These are phyloP conservation scores for Brachionus calyciflorus DNA, from an alignment of 1,140 invertebrate genomes.

Conservation along the genomic window DNA sequence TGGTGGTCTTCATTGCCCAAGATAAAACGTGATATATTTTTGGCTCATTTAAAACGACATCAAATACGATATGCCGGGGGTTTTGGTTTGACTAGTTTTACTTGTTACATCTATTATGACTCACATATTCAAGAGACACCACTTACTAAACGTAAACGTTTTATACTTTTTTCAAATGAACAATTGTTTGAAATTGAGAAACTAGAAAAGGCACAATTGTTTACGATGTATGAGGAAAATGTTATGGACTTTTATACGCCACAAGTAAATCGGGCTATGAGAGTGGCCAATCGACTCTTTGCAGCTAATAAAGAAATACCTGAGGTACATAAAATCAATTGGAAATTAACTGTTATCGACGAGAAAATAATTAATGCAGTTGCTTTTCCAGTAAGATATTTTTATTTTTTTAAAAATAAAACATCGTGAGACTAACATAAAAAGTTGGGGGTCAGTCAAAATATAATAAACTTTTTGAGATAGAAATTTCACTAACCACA, in stretches of 20 bases:
- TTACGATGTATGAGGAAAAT: conserved; percentile 53
- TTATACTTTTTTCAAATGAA: conserved; percentile 63
- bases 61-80: neutral
- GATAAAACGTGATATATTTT: conserved; percentile 13
- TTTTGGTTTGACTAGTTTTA: neutral
- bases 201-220: conserved; percentile 55
- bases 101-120: conserved; percentile 58
- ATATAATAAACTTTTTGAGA: too few species aligned
- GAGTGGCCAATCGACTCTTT: conserved; percentile 58
- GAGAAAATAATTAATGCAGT: conserved; percentile 62
- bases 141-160: conserved; percentile 63
- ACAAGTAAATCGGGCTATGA: conserved; percentile 7
- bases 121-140: conserved; percentile 63
- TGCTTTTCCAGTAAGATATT: conserved; percentile 63
- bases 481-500: too few species aligned
- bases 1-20: conserved; percentile 38
- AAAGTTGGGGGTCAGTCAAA: too few species aligned
- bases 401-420: neutral
- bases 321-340: conserved; percentile 60
- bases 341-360: conserved; percentile 63
- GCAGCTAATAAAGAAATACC: conserved; percentile 62
- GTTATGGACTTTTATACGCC: conserved; percentile 56
- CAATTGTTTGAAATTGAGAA: conserved; percentile 61
- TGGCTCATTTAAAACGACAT: conserved; percentile 2
- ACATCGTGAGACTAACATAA: neutral